Evolutionary conservation across 2,113 vertebrate genomes (phyloP), one percentile per base, ranked within the genome.

Genomic region (Scolopax mira): DNA sequence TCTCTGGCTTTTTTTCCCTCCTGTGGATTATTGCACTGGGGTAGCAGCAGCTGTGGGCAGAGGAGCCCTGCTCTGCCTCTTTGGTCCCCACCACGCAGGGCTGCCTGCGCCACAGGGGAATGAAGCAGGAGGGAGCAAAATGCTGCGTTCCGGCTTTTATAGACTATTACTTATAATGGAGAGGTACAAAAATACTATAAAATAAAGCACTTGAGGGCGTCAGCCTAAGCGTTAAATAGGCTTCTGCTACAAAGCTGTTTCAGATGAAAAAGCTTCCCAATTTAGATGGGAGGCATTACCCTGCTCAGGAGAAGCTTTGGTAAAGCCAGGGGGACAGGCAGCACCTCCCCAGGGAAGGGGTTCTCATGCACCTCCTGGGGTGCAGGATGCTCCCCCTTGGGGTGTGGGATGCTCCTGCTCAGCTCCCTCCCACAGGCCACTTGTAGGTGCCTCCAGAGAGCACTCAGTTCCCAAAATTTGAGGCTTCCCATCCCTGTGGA

Each of bases 161-260:
- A 75, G 82, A 39, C 95, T 75, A 28, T 91, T 87, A 55, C 85
- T 64, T 90, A 79, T 70, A 94, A 92, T 58, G 55, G 88, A 85
- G 71, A 89, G 78, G 82, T 94, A 94, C 71, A 93, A 88, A 95
- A 95, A 75, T 24, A 55, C 66, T 91, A 74, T 93, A 88, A 94
- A 95, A 95, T 83, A 94, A 94, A 96, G 55, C 82, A 85, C 90
- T 85, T 46, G 44, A 91, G 94, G 88, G 85, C 28, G 3, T 88
- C 94, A 79, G 85, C 37, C 64, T 95, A 41, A 96, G 88, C 52
- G 2, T 91, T 94, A 96, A 94, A 95, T 65, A 72, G 90, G 88
- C 79, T 90, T 65, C 92, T 82, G 49, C 67, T 88, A 49, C 87
- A 91, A 89, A 65, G 57, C 88, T 85, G 62, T 88, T 89, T 94